Conservation (phyloP, 2,113 vertebrate genomes). For the Sebastes fasciatus region DNA sequence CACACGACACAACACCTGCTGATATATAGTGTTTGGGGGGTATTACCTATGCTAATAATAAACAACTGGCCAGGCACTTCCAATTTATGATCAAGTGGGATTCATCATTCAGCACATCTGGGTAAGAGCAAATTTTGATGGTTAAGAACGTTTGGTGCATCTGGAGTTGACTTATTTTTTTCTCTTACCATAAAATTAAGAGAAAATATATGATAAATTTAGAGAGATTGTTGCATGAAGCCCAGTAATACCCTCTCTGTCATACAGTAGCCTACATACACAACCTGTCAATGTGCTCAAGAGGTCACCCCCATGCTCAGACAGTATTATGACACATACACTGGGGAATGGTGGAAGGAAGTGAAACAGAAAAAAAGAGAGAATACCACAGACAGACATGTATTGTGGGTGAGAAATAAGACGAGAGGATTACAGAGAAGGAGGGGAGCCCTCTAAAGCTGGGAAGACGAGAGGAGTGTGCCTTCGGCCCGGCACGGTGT, state of each 20-base stretch:
- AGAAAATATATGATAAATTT: no score
- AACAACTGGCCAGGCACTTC: no score
- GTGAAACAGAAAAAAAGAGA: not conserved
- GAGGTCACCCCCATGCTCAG: not conserved
- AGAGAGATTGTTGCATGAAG: no score
- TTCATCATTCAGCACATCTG: no score
- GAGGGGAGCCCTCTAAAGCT: slow-evolving; percentile 13
- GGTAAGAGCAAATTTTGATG: no score
- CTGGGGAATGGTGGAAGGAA: not conserved
- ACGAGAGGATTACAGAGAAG: slow-evolving; percentile 1
- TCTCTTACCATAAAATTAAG: no score
- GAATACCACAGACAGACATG: not conserved
- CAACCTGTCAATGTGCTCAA: not conserved
- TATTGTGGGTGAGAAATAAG: slow-evolving; percentile 11
- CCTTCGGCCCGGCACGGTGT: slow-evolving; percentile 28
- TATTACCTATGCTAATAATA: no score
- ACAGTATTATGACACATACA: not conserved
- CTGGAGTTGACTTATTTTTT: no score
- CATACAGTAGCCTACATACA: not conserved
- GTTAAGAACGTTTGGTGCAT: no score
- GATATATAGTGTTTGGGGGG: no score
- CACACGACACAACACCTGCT: no score
- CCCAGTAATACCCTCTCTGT: not conserved
- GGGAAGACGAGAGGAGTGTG: slow-evolving; percentile 13
- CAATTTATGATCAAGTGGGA: no score